phyloP scores from a whole-genome alignment of 2,888 invertebrate species.

The Rhagophthalmus giganteus region DNA sequence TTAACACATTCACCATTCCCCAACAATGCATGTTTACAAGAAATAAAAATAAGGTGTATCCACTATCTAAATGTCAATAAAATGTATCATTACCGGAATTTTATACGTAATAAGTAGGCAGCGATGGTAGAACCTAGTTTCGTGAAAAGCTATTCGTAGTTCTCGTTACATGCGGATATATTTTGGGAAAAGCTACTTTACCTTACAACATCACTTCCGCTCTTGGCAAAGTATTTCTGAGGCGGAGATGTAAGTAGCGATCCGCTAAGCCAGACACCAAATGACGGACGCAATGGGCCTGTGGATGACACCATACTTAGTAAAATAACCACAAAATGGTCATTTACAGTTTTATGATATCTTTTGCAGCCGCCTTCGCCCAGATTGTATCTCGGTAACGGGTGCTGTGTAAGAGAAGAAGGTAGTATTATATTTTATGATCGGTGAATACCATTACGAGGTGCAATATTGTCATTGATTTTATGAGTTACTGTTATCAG shows the following conservation, averaged over 20 bases:
- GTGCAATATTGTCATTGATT: constrained; percentile 32
- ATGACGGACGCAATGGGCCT: constrained; percentile 49
- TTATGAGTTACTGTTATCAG: constrained; percentile 35
- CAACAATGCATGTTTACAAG: constrained; percentile 4
- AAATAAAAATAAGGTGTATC: constrained; percentile 4
- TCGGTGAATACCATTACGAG: constrained; percentile 45
- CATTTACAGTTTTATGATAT: constrained; percentile 52
- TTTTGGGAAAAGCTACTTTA: background rate
- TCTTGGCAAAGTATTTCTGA: constrained; percentile 22
- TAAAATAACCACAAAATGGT: constrained; percentile 54
- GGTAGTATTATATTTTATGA: constrained; percentile 43
- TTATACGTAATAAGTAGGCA: too few relatives aligned
- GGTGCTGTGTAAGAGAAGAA: constrained; percentile 36
- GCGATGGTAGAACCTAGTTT: too few relatives aligned
- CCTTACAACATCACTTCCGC: background rate
- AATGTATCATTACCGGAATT: background rate
- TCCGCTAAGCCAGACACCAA: constrained; percentile 43
- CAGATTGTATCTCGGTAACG: constrained; percentile 47
- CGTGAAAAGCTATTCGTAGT: too few relatives aligned
- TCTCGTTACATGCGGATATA: too few relatives aligned
- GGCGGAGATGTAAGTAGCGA: constrained; percentile 26
- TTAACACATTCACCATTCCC: constrained; percentile 14
- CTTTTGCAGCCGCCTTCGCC: constrained; percentile 46
- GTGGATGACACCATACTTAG: constrained; percentile 54
- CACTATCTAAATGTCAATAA: background rate